Conservation (phyloP, 2,888 invertebrate genomes). For the Sminthurides aquaticus region DNA sequence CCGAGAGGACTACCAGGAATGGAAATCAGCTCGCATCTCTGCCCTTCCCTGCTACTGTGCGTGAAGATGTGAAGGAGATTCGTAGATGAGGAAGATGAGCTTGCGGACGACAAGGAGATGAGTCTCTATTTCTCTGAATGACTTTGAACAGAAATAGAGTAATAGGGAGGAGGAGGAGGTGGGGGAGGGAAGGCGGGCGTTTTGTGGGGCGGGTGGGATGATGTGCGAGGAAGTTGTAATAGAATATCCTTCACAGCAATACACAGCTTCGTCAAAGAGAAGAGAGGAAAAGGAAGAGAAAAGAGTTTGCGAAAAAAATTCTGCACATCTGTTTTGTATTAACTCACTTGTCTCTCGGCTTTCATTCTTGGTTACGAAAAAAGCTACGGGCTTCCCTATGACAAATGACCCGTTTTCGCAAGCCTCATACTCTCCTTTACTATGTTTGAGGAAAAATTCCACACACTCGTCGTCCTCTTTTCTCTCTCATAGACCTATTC, state of each 20-base stretch:
- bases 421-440: no score
- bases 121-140: not conserved
- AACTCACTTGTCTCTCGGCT: not conserved
- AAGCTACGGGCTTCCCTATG: not conserved
- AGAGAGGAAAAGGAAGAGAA: no score
- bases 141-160: not conserved
- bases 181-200: not conserved
- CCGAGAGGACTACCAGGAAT: no score
- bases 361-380: not conserved
- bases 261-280: no score
- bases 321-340: conserved; percentile 8
- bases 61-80: not conserved
- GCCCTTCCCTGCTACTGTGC: not conserved
- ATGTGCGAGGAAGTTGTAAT: not conserved
- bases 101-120: not conserved
- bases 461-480: not conserved
- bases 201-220: not conserved
- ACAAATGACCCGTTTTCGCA: conserved; percentile 8
- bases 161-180: not conserved
- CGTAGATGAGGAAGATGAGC: not conserved
- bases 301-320: not conserved
- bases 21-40: no score
- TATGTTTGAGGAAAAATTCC: not conserved
- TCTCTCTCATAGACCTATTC: not conserved
- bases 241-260: no score